Conservation (phyloP, 2,888 invertebrate species). For the Andricus quercusramuli region DNA sequence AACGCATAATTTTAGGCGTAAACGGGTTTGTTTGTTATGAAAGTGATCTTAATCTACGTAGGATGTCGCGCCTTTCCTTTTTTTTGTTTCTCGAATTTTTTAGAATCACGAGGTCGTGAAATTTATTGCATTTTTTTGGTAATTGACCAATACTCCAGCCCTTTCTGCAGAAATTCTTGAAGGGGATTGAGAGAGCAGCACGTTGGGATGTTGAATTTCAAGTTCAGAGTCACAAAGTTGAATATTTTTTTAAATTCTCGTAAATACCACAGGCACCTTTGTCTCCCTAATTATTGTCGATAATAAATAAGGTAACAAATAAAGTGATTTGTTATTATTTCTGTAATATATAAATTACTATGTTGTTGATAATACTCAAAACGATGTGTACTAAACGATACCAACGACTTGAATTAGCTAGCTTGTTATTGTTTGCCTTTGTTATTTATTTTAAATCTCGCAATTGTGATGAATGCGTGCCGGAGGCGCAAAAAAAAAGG, state of each 20-base stretch:
- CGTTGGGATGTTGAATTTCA: not conserved
- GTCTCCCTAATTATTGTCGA: slow-evolving; percentile 37
- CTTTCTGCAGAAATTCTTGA: not conserved
- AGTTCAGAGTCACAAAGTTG: too few species aligned
- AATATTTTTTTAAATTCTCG: too few species aligned
- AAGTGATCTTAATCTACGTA: slow-evolving; percentile 37
- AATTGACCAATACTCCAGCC: not conserved
- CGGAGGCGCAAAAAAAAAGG: slow-evolving; percentile 3
- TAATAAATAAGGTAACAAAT: slow-evolving; percentile 39
- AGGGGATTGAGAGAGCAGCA: not conserved
- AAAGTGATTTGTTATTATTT: slow-evolving; percentile 39
- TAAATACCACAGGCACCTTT: slow-evolving; percentile 18
- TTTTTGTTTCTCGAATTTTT: slow-evolving; percentile 14
- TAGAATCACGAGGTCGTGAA: not conserved
- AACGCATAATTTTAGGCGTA: slow-evolving; percentile 56
- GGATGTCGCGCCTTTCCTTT: slow-evolving; percentile 29
- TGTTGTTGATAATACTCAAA: slow-evolving; percentile 41
- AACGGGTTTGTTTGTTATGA: slow-evolving; percentile 45
- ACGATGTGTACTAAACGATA: slow-evolving; percentile 31
- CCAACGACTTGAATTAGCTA: slow-evolving; percentile 40
- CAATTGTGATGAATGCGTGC: slow-evolving; percentile 24
- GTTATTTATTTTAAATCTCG: slow-evolving; percentile 41
- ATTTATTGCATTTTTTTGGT: slow-evolving; percentile 10
- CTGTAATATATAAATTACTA: slow-evolving; percentile 38
- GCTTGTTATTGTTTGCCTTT: slow-evolving; percentile 36